A percentile compares a stretch with the other conserved stretches of the same genome.
These are phyloP conservation scores for Lampris megalopsis DNA, from an alignment of 2,113 vertebrate genomes.

Conservation along the genomic window DNA sequence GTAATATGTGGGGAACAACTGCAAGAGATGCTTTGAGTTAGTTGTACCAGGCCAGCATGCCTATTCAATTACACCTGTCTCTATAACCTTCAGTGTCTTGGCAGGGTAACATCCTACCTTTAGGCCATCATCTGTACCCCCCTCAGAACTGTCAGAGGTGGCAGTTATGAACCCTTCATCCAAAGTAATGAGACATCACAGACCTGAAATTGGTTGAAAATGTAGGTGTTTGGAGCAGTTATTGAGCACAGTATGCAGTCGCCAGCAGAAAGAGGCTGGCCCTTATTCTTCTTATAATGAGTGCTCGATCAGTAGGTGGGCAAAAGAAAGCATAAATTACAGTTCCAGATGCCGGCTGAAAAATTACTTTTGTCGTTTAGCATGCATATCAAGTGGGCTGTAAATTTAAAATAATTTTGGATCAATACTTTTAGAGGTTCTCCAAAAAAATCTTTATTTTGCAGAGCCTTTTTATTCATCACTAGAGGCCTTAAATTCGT, in stretches of 20 bases:
- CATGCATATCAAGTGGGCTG: slow-evolving; percentile 41
- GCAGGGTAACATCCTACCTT: slow-evolving; percentile 41
- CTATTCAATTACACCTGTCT: slow-evolving; percentile 2
- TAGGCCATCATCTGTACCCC: slow-evolving; percentile 56
- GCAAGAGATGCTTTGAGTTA: slow-evolving; percentile 29
- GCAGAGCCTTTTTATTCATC: slow-evolving; percentile 44
- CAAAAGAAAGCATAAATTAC: slow-evolving; percentile 29
- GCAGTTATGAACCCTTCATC: slow-evolving; percentile 57
- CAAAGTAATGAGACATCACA: slow-evolving; percentile 62
- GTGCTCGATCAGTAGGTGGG: slow-evolving; percentile 7
- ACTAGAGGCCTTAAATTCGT: slow-evolving; percentile 31
- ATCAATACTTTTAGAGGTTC: slow-evolving; percentile 37
- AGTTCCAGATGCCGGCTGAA: slow-evolving; percentile 28
- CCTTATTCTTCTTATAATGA: slow-evolving; percentile 14
- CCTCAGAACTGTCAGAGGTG: slow-evolving; percentile 60
- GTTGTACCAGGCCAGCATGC: slow-evolving; percentile 19
- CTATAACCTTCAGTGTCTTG: slow-evolving; percentile 27
- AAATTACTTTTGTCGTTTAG: slow-evolving; percentile 39
- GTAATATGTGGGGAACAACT: neutral
- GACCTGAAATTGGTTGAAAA: slow-evolving; percentile 38
- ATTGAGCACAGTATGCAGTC: neutral
- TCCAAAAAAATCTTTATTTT: slow-evolving; percentile 14
- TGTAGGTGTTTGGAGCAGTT: slow-evolving; percentile 25
- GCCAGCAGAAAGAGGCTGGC: slow-evolving; percentile 17
- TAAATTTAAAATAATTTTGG: slow-evolving; percentile 63